phyloP scores from a whole-genome alignment of 2,888 invertebrate genomes.

The Coenonympha arcania region DNA sequence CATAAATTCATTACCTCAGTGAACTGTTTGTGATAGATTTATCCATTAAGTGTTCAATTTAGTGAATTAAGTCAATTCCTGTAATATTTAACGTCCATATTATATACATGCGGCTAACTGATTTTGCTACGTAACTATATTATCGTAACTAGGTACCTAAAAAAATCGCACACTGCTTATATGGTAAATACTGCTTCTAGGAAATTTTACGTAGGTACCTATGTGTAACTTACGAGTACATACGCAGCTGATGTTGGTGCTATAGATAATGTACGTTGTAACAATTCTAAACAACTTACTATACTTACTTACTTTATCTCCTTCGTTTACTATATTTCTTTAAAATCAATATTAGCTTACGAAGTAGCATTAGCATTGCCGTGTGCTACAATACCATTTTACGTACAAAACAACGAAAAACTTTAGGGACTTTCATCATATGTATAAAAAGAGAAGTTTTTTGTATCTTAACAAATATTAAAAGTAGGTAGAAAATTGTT shows the following conservation, averaged over 20 bases:
- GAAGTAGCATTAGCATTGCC: slow-evolving; percentile 14
- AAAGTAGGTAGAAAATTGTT: slow-evolving; percentile 33
- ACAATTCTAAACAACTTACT: slow-evolving; percentile 28
- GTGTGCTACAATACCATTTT: slow-evolving; percentile 4
- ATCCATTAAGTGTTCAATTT: slow-evolving; percentile 73
- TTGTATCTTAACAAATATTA: not conserved
- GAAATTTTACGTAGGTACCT: slow-evolving; percentile 1
- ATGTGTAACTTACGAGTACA: slow-evolving; percentile 36
- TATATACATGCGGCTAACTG: slow-evolving; percentile 27
- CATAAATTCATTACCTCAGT: slow-evolving; percentile 70
- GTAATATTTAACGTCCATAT: slow-evolving; percentile 62
- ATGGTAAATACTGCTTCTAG: slow-evolving; percentile 22
- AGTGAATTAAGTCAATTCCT: slow-evolving; percentile 65
- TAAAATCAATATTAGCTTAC: slow-evolving; percentile 8
- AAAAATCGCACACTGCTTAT: not conserved
- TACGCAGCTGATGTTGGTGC: slow-evolving; percentile 70
- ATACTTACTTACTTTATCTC: no score
- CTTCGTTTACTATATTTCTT: slow-evolving; percentile 2
- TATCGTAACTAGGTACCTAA: not conserved
- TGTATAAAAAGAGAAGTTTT: not conserved
- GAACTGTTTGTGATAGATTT: slow-evolving; percentile 71
- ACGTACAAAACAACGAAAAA: not conserved
- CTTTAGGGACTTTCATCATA: slow-evolving; percentile 17
- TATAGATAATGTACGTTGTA: slow-evolving; percentile 50
- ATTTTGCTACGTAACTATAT: slow-evolving; percentile 31